These are phyloP conservation scores for Leuciscus idus DNA, from an alignment of 2,113 vertebrate species.

Conservation along the genomic window DNA sequence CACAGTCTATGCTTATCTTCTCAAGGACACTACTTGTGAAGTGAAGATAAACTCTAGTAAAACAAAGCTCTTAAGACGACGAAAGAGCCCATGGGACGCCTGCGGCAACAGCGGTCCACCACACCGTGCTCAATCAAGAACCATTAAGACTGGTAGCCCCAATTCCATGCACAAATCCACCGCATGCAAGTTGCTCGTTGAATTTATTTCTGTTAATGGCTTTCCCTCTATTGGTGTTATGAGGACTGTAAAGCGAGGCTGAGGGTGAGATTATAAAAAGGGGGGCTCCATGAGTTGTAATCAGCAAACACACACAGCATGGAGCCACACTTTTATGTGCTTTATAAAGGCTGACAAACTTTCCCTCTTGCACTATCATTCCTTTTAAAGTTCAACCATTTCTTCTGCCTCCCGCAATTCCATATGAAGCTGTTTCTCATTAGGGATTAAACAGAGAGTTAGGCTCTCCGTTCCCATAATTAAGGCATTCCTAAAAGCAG, in stretches of 20 bases:
- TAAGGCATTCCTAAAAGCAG: conserved; percentile 59
- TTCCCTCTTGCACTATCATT: conserved; percentile 26
- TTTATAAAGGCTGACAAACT: conserved; percentile 24
- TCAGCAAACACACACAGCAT: conserved; percentile 29
- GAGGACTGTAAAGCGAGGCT: conserved; percentile 19
- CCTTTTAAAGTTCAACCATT: conserved; percentile 39
- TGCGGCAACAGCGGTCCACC: neutral
- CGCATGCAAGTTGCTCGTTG: conserved; percentile 2
- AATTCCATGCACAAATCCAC: neutral
- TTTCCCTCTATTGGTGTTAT: conserved; percentile 17
- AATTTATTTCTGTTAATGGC: neutral
- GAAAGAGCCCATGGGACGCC: conserved; percentile 1
- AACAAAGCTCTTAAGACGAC: neutral
- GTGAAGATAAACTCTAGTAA: conserved; percentile 16
- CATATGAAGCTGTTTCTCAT: conserved; percentile 72
- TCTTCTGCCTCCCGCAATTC: conserved; percentile 45
- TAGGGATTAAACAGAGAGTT: conserved; percentile 66
- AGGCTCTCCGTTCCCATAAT: conserved; percentile 59
- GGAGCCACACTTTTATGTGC: conserved; percentile 33
- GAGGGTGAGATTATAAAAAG: conserved; percentile 25
- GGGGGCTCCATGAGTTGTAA: conserved; percentile 7
- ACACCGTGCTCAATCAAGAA: neutral
- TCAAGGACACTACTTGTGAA: conserved; percentile 30
- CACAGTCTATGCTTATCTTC: neutral
- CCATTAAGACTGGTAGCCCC: neutral